Conservation (phyloP, 2,797 vertebrate species). For the Eulemur albifrons region DNA sequence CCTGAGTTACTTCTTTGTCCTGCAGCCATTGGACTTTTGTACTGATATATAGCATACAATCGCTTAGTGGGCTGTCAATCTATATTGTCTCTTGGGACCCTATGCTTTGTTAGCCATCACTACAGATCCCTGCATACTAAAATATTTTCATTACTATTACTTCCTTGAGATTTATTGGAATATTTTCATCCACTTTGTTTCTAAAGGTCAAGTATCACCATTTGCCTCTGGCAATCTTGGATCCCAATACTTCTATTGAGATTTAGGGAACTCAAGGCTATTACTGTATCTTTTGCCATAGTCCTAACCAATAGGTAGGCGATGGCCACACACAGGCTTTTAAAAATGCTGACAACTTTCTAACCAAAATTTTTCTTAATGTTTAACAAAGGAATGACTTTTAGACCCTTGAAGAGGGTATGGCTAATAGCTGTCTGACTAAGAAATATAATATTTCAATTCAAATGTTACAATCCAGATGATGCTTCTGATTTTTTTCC, state of each 20-base stretch:
- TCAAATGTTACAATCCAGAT: not conserved
- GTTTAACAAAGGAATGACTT: not conserved
- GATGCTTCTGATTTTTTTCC: not conserved
- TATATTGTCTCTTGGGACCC: not conserved
- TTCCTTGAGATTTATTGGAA: not conserved
- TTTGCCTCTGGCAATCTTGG: not conserved
- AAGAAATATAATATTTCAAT: not conserved
- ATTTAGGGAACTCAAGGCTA: not conserved
- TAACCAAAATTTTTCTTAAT: not conserved
- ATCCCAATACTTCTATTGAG: not conserved
- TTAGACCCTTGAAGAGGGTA: not conserved
- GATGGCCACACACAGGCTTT: not conserved
- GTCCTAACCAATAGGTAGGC: not conserved
- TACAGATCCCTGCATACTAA: not conserved
- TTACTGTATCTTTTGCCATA: not conserved
- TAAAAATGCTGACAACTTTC: not conserved
- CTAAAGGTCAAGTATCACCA: not conserved
- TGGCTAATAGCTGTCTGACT: not conserved
- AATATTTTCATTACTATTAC: slow-evolving; percentile 16
- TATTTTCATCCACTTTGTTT: not conserved
- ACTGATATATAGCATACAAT: not conserved
- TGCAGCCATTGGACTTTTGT: not conserved
- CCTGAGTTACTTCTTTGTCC: not conserved
- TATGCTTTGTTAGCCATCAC: not conserved
- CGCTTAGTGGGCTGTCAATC: not conserved